phyloP scores from a whole-genome alignment of 30 jellyfish, hydroid and myxozoan species.

The Chironex yamaguchii region DNA sequence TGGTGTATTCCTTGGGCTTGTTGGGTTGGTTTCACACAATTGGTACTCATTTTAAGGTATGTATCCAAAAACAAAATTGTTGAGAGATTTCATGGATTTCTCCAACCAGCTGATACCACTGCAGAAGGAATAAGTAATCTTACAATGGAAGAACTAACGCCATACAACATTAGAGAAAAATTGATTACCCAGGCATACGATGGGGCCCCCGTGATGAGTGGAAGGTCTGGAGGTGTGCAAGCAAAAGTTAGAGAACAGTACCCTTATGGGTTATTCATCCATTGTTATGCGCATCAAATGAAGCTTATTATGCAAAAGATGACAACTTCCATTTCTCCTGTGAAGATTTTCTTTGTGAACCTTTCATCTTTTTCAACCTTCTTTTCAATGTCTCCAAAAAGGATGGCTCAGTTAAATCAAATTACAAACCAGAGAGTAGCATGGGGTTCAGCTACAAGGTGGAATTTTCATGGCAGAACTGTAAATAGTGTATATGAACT shows the following conservation, averaged over 20 bases:
- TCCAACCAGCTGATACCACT: conserved; percentile 27
- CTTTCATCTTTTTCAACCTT: conserved; percentile 37
- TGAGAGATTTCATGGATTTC: conserved; percentile 20
- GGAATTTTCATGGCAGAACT: too few species aligned
- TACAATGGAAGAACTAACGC: conserved; percentile 22
- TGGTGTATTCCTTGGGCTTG: conserved; percentile 62
- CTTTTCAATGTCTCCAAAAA: conserved; percentile 46
- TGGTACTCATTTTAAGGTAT: conserved; percentile 49
- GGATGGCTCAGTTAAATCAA: conserved; percentile 36
- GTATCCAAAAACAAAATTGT: background rate
- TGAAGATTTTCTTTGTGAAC: too few species aligned
- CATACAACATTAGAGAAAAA: conserved; percentile 10
- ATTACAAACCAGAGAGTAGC: conserved; percentile 38
- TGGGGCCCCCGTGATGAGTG: conserved; percentile 55
- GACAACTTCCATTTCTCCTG: too few species aligned
- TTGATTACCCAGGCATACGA: conserved; percentile 46
- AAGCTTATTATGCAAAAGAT: conserved; percentile 34
- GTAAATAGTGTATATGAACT: too few species aligned
- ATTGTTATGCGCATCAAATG: conserved; percentile 69
- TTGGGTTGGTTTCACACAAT: conserved; percentile 14
- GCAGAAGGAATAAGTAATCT: conserved; percentile 10
- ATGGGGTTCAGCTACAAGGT: too few species aligned
- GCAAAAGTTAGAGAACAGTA: conserved; percentile 1
- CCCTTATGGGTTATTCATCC: conserved; percentile 43
- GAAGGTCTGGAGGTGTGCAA: conserved; percentile 47